These are phyloP conservation scores for Hypanus sabinus DNA, from an alignment of 2,113 vertebrate genomes.

Conservation along the genomic window DNA sequence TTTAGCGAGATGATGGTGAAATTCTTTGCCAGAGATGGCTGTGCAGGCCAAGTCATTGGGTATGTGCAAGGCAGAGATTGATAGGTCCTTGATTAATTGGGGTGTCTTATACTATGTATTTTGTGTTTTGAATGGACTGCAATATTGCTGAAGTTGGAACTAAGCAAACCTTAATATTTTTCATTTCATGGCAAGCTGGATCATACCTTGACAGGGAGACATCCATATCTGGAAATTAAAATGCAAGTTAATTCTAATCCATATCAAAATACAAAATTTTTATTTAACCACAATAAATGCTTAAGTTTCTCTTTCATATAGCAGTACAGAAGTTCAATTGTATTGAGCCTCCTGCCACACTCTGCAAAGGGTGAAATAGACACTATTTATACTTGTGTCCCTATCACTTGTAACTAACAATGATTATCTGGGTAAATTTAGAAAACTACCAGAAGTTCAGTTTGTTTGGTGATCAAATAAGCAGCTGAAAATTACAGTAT, in stretches of 20 bases:
- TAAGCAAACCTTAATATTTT: not conserved
- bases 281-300: not conserved
- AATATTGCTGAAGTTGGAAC: not conserved
- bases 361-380: not conserved
- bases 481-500: constrained; percentile 37
- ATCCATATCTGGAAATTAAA: not conserved
- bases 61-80: too few relatives aligned
- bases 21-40: too few relatives aligned
- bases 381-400: constrained; percentile 16
- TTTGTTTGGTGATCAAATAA: constrained; percentile 31
- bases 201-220: not conserved
- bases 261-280: not conserved
- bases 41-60: too few relatives aligned
- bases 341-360: not conserved
- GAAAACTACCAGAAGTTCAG: constrained; percentile 33
- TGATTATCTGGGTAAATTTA: constrained; percentile 33
- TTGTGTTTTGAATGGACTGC: not conserved
- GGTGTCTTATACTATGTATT: too few relatives aligned
- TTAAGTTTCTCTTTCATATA: not conserved
- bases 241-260: not conserved
- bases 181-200: not conserved
- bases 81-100: too few relatives aligned
- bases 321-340: not conserved
- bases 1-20: too few relatives aligned
- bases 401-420: constrained; percentile 22